These are phyloP conservation scores for Drosophila niveifrons DNA, from an alignment of 2,888 invertebrate genomes.

Conservation along the genomic window DNA sequence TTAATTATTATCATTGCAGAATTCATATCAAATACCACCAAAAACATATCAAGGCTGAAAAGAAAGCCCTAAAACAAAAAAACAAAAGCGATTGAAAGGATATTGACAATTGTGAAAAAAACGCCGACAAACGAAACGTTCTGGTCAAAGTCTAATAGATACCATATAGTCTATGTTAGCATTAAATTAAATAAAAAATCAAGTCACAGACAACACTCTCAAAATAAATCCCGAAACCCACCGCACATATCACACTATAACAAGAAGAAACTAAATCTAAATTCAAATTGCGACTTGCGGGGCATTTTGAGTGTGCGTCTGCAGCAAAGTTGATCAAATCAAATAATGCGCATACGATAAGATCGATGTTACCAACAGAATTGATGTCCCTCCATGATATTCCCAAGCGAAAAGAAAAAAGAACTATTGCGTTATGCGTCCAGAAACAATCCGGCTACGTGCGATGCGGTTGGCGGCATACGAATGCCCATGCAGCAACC, in stretches of 20 bases:
- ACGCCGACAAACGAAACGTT: not conserved
- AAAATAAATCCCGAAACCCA: slow-evolving; percentile 20
- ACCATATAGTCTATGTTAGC: slow-evolving; percentile 17
- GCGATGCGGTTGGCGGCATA: slow-evolving; percentile 71
- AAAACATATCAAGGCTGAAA: slow-evolving; percentile 65
- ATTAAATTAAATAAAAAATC: slow-evolving; percentile 6
- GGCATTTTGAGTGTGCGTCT: slow-evolving; percentile 65
- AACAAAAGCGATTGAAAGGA: slow-evolving; percentile 38
- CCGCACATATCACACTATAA: slow-evolving; percentile 41
- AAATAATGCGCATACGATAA: slow-evolving; percentile 85
- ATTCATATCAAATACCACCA: slow-evolving; percentile 61
- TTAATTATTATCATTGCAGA: slow-evolving; percentile 59
- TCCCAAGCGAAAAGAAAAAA: slow-evolving; percentile 85
- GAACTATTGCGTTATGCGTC: slow-evolving; percentile 86
- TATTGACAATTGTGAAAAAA: slow-evolving; percentile 8
- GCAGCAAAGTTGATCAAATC: slow-evolving; percentile 79
- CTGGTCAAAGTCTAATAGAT: slow-evolving; percentile 50
- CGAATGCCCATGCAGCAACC: slow-evolving; percentile 79
- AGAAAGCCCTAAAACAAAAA: slow-evolving; percentile 15
- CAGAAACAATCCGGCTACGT: slow-evolving; percentile 79
- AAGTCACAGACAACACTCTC: slow-evolving; percentile 18
- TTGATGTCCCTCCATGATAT: slow-evolving; percentile 86
- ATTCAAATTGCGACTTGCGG: slow-evolving; percentile 48
- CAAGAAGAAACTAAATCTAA: not conserved
- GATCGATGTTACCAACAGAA: slow-evolving; percentile 86